Evolutionary conservation across 2,888 invertebrate genomes (phyloP).

Genomic region (Camponotus fellah): DNA sequence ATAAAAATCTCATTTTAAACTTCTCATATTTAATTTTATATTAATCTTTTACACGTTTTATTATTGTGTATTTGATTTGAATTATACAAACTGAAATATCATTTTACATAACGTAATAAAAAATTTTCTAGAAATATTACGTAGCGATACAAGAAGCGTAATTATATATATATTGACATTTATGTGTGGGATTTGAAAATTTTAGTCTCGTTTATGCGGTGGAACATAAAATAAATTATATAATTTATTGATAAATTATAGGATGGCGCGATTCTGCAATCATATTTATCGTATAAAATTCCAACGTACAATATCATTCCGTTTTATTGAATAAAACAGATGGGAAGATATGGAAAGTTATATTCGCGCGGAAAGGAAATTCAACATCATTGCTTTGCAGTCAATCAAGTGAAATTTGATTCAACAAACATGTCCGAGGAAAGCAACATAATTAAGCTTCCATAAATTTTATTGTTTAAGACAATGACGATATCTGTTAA

Average conservation of each 20-base stretch:
- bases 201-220: not conserved
- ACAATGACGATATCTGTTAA: not conserved
- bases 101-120: not conserved
- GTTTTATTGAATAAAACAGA: not conserved
- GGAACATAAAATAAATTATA: slow-evolving; percentile 12
- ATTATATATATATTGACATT: not conserved
- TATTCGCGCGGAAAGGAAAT: not conserved
- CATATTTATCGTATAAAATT: slow-evolving; percentile 27
- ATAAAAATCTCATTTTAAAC: not conserved
- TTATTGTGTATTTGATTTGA: not conserved
- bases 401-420: slow-evolving; percentile 30
- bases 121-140: not conserved
- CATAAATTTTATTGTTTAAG: not conserved
- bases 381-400: not conserved
- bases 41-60: not conserved
- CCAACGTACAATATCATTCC: not conserved
- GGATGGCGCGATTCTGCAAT: not conserved
- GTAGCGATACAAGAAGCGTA: not conserved
- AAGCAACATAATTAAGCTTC: not conserved
- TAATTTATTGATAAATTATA: not conserved
- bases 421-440: not conserved
- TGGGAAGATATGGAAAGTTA: not conserved
- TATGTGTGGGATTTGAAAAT: not conserved
- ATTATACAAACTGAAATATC: not conserved
- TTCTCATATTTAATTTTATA: not conserved